Evolutionary conservation across 2,797 vertebrate genomes (phyloP), one percentile per base, ranked within the genome.

Genomic region (Diplodus puntazzo): DNA sequence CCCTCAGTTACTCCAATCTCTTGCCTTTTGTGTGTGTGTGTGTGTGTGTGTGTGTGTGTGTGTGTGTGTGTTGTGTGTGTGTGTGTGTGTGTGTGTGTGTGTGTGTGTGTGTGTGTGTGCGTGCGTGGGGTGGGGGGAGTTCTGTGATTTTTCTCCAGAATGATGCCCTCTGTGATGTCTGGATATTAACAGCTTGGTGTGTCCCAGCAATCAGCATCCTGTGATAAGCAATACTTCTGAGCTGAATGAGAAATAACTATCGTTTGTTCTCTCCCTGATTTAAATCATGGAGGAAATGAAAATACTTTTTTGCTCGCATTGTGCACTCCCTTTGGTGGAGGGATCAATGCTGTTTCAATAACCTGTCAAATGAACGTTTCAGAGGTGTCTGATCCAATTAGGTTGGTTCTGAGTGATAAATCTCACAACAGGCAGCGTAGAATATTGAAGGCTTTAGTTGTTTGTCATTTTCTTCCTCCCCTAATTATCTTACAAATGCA

Each of bases 91-190:
- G n/a, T n/a, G n/a, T n/a, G n/a, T n/a, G n/a, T n/a, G n/a, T n/a
- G n/a, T n/a, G n/a, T n/a, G n/a, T n/a, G n/a, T n/a, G n/a, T n/a
- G n/a, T n/a, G 25, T 25, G 25, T 60, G 48, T 11, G 0, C 69
- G 16, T 46, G 17, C 3, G 30, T n/a, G 45, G 5, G 30, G 30
- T 34, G 23, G 48, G 39, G n/a, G 20, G 53, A 59, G 42, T 49
- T 67, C 58, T 9, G 46, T 23, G 65, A 25, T 55, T 23, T 75
- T 62, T 67, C 45, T 62, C 23, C 20, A 70, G 17, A 65, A 58
- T 20, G 10, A 23, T 55, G 16, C 42, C 73, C 43, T 52, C 3
- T 53, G 14, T 69, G 70, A 65, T 39, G 52, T 77, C 59, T 63
- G 39, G 66, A 73, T 70, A 18, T 43, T 52, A 79, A 58, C 43